These are phyloP conservation scores for Eptatretus atami DNA, from an alignment of 2,797 vertebrate species.

Conservation along the genomic window DNA sequence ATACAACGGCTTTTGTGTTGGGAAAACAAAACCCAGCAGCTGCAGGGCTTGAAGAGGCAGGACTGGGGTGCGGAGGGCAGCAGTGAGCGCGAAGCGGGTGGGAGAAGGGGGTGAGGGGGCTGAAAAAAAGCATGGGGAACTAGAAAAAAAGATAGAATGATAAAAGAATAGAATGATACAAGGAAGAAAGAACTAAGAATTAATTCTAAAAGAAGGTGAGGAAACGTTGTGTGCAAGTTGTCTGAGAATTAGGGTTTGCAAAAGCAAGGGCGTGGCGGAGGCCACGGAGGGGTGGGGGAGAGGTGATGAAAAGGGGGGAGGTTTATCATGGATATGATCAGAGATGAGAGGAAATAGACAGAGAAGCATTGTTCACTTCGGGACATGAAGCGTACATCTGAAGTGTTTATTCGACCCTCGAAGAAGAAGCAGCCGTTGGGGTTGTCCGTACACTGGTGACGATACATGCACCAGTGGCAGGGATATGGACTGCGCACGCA, in stretches of 20 bases:
- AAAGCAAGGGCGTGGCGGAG: constrained; percentile 14
- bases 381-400: constrained; percentile 30
- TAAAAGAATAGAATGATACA: too few species aligned
- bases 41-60: too few species aligned
- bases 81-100: too few species aligned
- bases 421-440: constrained; percentile 80
- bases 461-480: constrained; percentile 96
- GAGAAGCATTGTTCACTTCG: background rate
- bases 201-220: too few species aligned
- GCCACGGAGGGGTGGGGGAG: constrained; percentile 9
- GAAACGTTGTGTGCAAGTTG: too few species aligned
- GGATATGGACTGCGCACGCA: constrained; percentile 79
- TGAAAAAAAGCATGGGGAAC: too few species aligned
- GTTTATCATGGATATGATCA: background rate
- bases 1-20: too few species aligned
- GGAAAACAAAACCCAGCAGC: too few species aligned
- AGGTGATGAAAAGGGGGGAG: background rate
- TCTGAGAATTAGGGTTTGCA: constrained; percentile 13
- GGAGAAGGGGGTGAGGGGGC: too few species aligned
- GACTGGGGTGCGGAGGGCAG: too few species aligned
- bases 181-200: too few species aligned
- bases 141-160: too few species aligned
- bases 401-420: constrained; percentile 61
- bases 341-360: background rate
- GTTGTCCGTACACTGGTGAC: constrained; percentile 73